These are phyloP conservation scores for Cyrtorhinus lividipennis DNA, from an alignment of 1,140 invertebrate genomes.

Conservation along the genomic window DNA sequence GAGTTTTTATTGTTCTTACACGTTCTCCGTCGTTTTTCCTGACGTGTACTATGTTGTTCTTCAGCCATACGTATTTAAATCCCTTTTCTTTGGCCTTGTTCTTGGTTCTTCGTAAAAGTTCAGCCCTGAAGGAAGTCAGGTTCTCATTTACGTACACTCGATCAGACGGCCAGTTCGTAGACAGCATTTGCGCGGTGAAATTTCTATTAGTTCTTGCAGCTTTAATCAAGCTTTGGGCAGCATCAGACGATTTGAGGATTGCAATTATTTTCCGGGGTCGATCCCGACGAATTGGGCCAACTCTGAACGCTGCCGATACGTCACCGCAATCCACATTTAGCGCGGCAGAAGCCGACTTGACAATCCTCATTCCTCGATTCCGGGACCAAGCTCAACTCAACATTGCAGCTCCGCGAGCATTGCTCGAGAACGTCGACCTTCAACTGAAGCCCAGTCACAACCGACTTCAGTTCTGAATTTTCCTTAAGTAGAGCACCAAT, in stretches of 20 bases:
- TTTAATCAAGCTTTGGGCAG: not conserved
- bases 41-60: not conserved
- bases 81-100: too few species aligned
- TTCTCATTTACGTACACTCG: too few species aligned
- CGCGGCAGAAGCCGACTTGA: not conserved
- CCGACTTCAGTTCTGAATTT: not conserved
- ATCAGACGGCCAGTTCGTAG: too few species aligned
- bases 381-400: not conserved
- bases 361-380: not conserved
- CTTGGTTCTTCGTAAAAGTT: too few species aligned
- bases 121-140: too few species aligned
- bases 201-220: too few species aligned
- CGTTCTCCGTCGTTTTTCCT: not conserved
- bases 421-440: not conserved
- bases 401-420: not conserved
- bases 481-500: not conserved
- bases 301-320: not conserved
- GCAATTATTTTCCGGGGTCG: not conserved
- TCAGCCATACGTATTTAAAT: too few species aligned
- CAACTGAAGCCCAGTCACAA: not conserved
- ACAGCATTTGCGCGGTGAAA: too few species aligned
- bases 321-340: too few species aligned
- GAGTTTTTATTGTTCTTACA: not conserved
- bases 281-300: not conserved
- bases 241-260: not conserved